These are phyloP conservation scores for Cyprinodon variegatus DNA, from an alignment of 2,113 vertebrate genomes.

Conservation along the genomic window DNA sequence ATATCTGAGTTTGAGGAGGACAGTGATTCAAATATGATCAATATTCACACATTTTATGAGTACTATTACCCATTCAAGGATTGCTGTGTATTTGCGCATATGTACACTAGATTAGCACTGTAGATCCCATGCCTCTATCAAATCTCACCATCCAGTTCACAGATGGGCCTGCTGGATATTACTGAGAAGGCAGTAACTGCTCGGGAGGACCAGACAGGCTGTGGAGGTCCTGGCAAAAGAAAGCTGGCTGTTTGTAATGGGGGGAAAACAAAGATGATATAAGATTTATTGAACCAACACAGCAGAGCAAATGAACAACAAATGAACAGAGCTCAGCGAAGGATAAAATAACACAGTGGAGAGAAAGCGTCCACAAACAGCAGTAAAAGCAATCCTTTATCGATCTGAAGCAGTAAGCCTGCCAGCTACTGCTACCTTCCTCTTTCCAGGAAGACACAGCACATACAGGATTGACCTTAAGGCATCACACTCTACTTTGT, in stretches of 20 bases:
- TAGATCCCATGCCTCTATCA: conserved; percentile 51
- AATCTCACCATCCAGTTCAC: conserved; percentile 55
- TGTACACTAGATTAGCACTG: conserved; percentile 50
- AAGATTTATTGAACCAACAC: conserved; percentile 76
- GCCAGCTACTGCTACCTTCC: conserved; percentile 71
- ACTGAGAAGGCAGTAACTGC: conserved; percentile 63
- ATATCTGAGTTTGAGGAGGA: neutral
- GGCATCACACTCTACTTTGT: conserved; percentile 48
- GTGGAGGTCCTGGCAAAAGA: conserved; percentile 62
- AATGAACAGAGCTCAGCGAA: conserved; percentile 70
- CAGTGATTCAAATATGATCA: neutral
- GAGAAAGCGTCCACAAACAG: conserved; percentile 72
- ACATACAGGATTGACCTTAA: conserved; percentile 66
- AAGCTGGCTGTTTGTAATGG: conserved; percentile 61
- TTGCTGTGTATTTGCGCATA: conserved; percentile 13
- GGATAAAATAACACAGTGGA: conserved; percentile 76
- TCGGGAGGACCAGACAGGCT: conserved; percentile 50
- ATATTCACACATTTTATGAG: conserved; percentile 2
- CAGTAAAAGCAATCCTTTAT: conserved; percentile 75
- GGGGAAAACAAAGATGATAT: conserved; percentile 66
- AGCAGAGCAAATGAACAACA: conserved; percentile 74
- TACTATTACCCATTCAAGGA: conserved; percentile 14
- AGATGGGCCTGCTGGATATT: conserved; percentile 58
- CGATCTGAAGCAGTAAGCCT: conserved; percentile 73
- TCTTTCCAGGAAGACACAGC: conserved; percentile 71